Evolutionary conservation across 2,113 vertebrate species (phyloP), one percentile per base, ranked within the genome.

Genomic region (Mesitornis unicolor): DNA sequence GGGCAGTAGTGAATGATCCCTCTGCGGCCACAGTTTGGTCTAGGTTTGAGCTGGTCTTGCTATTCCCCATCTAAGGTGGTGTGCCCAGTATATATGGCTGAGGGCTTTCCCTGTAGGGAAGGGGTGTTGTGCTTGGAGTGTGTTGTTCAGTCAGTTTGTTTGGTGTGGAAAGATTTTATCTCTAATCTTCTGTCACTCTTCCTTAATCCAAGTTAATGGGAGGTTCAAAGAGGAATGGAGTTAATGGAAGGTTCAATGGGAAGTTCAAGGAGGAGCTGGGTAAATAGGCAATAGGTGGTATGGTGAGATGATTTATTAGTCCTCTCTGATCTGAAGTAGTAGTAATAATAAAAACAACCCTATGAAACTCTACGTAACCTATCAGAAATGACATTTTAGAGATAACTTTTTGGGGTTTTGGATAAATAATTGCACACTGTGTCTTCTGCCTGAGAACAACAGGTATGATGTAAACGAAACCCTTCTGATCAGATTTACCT

Each of bases 31-130:
- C 38, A 75, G 70, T 38, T 81, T 75, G n/a, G 20, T 35, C 38
- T 48, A n/a, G 38, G 25, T 28, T 10, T 7, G 71, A 47, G 63
- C 71, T 76, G 76, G 10, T 11, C 53, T 19, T 89, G 76, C 71
- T 8, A 4, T 56, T 5, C 54, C 22, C 8, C 3, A 3, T 24
- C 45, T 7, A 2, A 56, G 29, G 40, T 0, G 2, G 4, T 24
- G 16, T 36, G 47, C 11, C 31, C 15, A 13, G 50, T 7, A 6
- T 15, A 29, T 19, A 9, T 50, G 54, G 40, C 36, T 0, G 3
- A 22, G 28, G 29, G 22, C 18, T 36, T 14, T 8, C 10, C 14
- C 14, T 50, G 24, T 24, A 42, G 35, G 21, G 24, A 38, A 63
- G 54, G 42, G 38, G 19, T 7, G 14, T 45, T 1, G 1, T 63